Percentiles rank a stretch among this genome's conserved stretches.
phyloP scores from a whole-genome alignment of 2,888 invertebrate species.

The Nebria brevicollis region DNA sequence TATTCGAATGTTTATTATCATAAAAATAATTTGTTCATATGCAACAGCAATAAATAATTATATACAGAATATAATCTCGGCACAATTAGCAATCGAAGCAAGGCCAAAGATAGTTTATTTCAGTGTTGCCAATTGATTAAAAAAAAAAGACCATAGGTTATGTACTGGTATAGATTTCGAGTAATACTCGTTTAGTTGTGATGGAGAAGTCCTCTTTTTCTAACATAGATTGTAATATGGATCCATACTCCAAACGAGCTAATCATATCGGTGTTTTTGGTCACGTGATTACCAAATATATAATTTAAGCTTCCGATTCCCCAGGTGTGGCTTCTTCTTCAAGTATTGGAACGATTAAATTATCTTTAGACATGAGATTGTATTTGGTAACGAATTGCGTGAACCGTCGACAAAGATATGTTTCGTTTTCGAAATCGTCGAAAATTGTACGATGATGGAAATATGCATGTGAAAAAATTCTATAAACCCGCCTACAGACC shows the following conservation, averaged over 20 bases:
- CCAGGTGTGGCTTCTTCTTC: constrained; percentile 76
- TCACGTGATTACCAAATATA: no score
- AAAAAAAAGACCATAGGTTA: background rate
- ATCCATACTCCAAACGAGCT: background rate
- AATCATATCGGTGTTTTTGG: background rate
- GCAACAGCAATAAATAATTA: no score
- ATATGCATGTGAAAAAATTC: constrained; percentile 99
- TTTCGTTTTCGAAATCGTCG: constrained; percentile 97
- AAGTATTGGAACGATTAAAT: constrained; percentile 96
- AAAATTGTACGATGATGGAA: constrained; percentile 97
- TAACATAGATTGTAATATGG: no score
- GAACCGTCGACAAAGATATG: constrained; percentile 93
- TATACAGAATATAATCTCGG: no score
- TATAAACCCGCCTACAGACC: constrained; percentile 97
- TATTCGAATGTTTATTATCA: no score
- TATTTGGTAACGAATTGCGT: constrained; percentile 99
- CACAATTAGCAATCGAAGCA: no score
- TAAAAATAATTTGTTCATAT: no score
- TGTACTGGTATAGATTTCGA: background rate
- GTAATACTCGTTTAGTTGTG: background rate
- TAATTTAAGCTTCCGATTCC: constrained; percentile 63
- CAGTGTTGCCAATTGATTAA: background rate
- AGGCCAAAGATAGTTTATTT: background rate
- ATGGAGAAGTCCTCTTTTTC: no score
- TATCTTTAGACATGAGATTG: constrained; percentile 97